These are phyloP conservation scores for Galleria mellonella DNA, from an alignment of 1,140 invertebrate genomes.

Conservation along the genomic window DNA sequence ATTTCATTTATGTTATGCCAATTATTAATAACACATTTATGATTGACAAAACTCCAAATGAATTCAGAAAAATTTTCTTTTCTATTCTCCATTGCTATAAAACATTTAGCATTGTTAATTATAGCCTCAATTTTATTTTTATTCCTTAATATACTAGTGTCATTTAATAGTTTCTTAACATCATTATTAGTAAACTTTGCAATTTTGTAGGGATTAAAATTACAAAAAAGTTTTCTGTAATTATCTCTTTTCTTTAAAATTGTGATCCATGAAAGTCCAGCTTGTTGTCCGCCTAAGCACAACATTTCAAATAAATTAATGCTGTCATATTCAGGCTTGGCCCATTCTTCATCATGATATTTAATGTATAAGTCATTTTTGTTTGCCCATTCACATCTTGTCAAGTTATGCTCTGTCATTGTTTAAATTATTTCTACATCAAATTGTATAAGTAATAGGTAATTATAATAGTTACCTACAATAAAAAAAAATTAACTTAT, in stretches of 20 bases:
- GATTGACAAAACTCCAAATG: constrained; percentile 52
- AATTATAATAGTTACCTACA: no score
- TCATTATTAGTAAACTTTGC: constrained; percentile 24
- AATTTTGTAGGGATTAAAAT: constrained; percentile 46
- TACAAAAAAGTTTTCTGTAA: constrained; percentile 39
- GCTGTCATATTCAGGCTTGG: constrained; percentile 37
- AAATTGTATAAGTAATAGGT: no score
- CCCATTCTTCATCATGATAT: constrained; percentile 62
- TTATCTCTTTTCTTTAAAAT: constrained; percentile 52
- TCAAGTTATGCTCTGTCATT: constrained; percentile 4
- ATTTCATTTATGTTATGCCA: constrained; percentile 36
- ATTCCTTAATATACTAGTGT: constrained; percentile 43
- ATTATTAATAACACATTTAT: constrained; percentile 40
- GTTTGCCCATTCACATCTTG: constrained; percentile 46
- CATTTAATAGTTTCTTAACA: constrained; percentile 22
- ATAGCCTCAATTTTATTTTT: constrained; percentile 56
- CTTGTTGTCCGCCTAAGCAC: constrained; percentile 62
- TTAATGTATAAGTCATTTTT: constrained; percentile 45
- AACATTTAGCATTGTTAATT: constrained; percentile 51
- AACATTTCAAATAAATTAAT: constrained; percentile 49
- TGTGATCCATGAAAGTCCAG: constrained; percentile 56
- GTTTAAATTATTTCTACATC: background rate
- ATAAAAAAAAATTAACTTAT: no score
- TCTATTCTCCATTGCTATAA: constrained; percentile 37
- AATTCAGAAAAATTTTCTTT: constrained; percentile 46